These are phyloP conservation scores for Ceratosolen solmsi DNA, from an alignment of 1,140 invertebrate genomes.

Conservation along the genomic window DNA sequence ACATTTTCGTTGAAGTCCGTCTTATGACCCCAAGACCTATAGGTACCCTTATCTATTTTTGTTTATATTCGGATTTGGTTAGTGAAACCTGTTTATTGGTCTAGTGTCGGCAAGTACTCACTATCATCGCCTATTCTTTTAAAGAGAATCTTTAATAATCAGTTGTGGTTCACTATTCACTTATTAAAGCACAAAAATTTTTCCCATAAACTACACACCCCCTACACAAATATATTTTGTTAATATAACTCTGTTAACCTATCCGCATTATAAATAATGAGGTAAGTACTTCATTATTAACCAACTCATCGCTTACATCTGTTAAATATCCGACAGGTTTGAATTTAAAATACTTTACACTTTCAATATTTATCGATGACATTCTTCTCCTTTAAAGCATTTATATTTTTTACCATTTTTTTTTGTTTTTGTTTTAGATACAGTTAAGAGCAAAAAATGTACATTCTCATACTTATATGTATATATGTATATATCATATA, in stretches of 20 bases:
- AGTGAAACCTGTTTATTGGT: not conserved
- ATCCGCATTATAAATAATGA: not conserved
- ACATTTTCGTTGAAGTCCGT: not conserved
- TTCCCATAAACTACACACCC: not conserved
- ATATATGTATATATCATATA: too few species aligned
- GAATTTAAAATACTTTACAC: too few species aligned
- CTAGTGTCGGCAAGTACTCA: not conserved
- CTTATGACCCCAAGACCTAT: not conserved
- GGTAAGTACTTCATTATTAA: not conserved
- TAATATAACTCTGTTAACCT: not conserved
- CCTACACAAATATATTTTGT: not conserved
- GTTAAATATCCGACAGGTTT: too few species aligned
- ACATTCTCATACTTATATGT: too few species aligned
- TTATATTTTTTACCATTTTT: too few species aligned
- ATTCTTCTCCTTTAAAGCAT: too few species aligned
- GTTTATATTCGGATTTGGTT: conserved; percentile 5
- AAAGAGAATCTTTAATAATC: not conserved
- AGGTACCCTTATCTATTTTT: conserved; percentile 9
- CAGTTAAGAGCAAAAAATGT: too few species aligned
- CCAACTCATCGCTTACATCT: not conserved
- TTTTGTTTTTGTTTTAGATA: too few species aligned
- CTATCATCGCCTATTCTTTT: not conserved
- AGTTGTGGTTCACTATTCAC: too few species aligned
- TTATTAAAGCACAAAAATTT: not conserved
- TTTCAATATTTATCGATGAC: too few species aligned